Base-by-base conservation (phyloP, 2,113 vertebrate species). In the Notothenia coriiceps region DNA sequence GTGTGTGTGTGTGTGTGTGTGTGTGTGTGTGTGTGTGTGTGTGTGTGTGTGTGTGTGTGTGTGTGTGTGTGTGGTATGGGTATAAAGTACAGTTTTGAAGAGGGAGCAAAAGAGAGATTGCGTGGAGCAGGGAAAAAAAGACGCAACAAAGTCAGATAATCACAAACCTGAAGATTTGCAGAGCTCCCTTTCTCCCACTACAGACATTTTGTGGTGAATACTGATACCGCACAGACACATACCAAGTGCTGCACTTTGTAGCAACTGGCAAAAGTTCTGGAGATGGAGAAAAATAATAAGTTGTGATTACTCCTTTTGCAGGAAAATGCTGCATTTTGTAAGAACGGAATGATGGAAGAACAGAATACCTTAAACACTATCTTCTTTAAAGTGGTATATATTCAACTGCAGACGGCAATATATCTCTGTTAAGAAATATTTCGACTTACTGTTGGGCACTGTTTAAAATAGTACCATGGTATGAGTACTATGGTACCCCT, bases 151-250 rank as follows among this genome's bases (percentile, higher is more conserved):
- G 67, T 74, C 72, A 63, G 64, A 81, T 7, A 87, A 84, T 73
- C 68, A 85, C 57, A 77, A 74, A 78, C 54, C 65, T 47, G 57
- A 71, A 79, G 70, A 76, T 44, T 72, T 63, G 60, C 80, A 84
- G 33, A 61, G 67, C 63, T 79, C 29, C 73, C 59, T 52, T 85
- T 74, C 29, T 82, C 70, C 47, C 75, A 64, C 18, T 64, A 52
- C 52, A 71, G 74, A 78, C 62, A 73, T 70, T 89, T 87, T 68
- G 46, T 22, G 20, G 50, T 82, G 83, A 88, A 87, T 81, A 86
- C 84, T 80, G 80, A 85, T 80, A 64, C 51, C 75, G 52, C 61
- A 40, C 64, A 59, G 29, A 70, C 51, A 44, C 15, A 22, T 4
- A 82, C 47, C 54, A 50, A 85, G 47, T 54, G 22, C 70, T 70